phyloP scores from a whole-genome alignment of 1,140 invertebrate genomes.

The Nebria ingens region DNA sequence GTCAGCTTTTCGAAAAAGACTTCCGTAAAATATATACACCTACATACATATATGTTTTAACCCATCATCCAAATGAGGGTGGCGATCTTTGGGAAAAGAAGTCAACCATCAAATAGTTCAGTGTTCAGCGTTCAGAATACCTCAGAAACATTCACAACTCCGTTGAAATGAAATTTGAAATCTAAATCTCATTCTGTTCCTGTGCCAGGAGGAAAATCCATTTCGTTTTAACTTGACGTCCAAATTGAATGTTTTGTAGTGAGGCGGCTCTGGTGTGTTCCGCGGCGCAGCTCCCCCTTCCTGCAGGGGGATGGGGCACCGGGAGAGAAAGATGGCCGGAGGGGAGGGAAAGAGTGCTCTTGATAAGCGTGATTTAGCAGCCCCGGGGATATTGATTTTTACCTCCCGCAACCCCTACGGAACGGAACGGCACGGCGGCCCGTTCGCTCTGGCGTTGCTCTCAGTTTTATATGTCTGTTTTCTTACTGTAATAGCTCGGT shows the following conservation, averaged over 20 bases:
- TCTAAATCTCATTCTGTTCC: conserved; percentile 40
- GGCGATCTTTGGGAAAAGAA: too few relatives aligned
- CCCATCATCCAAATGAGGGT: too few relatives aligned
- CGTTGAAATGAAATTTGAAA: conserved; percentile 33
- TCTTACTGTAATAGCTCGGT: conserved; percentile 38
- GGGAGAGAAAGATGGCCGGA: conserved; percentile 13
- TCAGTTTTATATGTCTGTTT: conserved; percentile 40
- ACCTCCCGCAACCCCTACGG: conserved; percentile 36
- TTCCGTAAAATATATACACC: too few relatives aligned
- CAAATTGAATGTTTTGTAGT: conserved; percentile 38
- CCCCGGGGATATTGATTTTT: conserved; percentile 62
- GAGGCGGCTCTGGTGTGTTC: conserved; percentile 37
- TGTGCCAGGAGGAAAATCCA: conserved; percentile 41
- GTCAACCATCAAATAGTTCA: too few relatives aligned
- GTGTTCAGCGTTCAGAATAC: neutral
- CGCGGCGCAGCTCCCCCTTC: conserved; percentile 31
- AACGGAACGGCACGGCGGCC: too few relatives aligned
- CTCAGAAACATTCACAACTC: conserved; percentile 21
- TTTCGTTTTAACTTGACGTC: conserved; percentile 35
- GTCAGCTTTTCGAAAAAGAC: too few relatives aligned
- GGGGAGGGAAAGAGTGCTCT: conserved; percentile 49
- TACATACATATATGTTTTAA: too few relatives aligned
- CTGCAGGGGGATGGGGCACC: neutral
- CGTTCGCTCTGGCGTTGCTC: too few relatives aligned
- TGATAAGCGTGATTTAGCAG: conserved; percentile 63